A percentile compares a stretch with the other conserved stretches of the same genome.
phyloP scores from a whole-genome alignment of 2,797 vertebrate genomes.

The Thripadectes ignobilis region DNA sequence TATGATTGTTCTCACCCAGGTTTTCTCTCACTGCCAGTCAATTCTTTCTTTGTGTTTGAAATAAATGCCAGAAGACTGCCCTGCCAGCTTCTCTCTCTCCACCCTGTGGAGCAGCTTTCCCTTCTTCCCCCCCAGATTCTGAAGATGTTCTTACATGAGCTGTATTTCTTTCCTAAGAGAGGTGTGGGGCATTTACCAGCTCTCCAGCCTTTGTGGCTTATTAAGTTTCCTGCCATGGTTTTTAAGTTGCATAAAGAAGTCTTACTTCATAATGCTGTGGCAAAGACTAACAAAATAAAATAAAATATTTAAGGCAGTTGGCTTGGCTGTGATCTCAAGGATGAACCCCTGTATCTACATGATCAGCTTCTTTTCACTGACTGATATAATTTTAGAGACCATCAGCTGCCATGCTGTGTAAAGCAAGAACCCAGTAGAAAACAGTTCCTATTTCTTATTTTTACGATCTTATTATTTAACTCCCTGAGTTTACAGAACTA shows the following conservation, averaged over 20 bases:
- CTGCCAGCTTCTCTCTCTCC: neutral
- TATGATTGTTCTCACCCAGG: neutral
- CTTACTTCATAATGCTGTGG: neutral
- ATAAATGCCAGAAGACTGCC: neutral
- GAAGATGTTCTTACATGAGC: neutral
- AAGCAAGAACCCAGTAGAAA: neutral
- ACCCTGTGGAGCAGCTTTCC: neutral
- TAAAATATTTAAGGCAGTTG: neutral
- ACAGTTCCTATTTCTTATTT: conserved; percentile 11
- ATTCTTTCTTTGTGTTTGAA: neutral
- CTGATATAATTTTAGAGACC: neutral
- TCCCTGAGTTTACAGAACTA: neutral
- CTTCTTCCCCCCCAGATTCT: neutral
- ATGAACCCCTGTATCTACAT: neutral
- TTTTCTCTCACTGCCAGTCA: neutral
- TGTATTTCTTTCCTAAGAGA: neutral
- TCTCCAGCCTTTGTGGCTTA: neutral
- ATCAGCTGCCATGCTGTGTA: neutral
- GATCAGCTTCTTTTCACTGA: neutral
- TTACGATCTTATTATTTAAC: neutral
- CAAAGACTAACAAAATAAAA: neutral
- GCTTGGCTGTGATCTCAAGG: neutral
- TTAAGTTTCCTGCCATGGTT: neutral
- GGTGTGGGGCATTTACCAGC: neutral
- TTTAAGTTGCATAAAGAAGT: neutral